Evolutionary conservation across 2,113 vertebrate species (phyloP).

Genomic region (Struthio camelus): DNA sequence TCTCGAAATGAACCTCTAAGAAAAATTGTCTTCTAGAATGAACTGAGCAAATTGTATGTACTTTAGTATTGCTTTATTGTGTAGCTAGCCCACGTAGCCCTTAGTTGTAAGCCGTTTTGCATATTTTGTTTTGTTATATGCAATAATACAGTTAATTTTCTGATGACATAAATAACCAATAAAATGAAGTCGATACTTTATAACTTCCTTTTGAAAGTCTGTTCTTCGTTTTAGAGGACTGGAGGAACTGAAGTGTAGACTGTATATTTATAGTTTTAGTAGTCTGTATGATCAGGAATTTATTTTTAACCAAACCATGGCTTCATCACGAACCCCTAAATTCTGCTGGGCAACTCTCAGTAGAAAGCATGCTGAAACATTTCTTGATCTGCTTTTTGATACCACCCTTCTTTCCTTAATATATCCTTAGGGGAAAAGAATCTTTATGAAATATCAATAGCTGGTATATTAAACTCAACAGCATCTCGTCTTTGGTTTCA

Average conservation of each 20-base stretch:
- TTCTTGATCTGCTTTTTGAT: not conserved
- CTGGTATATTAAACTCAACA: not conserved
- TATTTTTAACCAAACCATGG: not conserved
- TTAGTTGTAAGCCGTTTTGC: not conserved
- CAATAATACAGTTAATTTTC: not conserved
- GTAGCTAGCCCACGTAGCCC: not conserved
- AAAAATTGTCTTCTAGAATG: not conserved
- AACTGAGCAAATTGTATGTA: not conserved
- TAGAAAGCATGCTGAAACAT: not conserved
- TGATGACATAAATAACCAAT: not conserved
- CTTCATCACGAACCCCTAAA: not conserved
- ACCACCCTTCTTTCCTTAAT: not conserved
- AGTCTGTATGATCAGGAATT: not conserved
- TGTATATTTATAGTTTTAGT: not conserved
- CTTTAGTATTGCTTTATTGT: not conserved
- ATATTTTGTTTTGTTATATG: not conserved
- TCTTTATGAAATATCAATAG: not conserved
- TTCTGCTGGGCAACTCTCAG: not conserved
- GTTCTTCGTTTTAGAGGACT: not conserved
- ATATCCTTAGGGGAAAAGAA: not conserved
- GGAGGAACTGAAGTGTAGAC: not conserved
- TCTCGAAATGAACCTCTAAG: not conserved
- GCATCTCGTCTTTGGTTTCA: not conserved
- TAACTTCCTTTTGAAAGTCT: not conserved
- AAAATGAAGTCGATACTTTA: not conserved